Base-by-base conservation (phyloP, 2,113 vertebrate species). In the Anolis sagrei region DNA sequence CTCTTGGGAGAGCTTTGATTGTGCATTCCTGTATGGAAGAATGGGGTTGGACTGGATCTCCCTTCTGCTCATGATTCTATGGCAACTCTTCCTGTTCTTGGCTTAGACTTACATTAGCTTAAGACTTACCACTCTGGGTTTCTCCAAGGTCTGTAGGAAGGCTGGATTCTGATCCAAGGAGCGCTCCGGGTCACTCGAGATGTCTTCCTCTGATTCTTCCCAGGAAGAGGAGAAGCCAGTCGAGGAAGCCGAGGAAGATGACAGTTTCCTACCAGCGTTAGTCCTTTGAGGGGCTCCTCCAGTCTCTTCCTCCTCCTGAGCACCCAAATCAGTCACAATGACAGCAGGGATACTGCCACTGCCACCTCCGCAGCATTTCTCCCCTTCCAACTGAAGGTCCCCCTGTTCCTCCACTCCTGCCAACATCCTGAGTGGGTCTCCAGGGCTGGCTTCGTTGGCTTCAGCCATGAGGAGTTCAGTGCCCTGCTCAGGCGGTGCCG, bases 211-310 rank as follows among this genome's bases (percentile, higher is more conserved):
- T 0, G 99, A 99, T 90, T 99, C 99, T 49, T 99, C 99, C 95
- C 97, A 99, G 79, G 99, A 99, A 0, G 98, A 99, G 69, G 98
- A 99, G 94, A 99, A 99, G 49, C 99, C 99, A 0, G 98, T 98
- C 49, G 99, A 99, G 77, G 98, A 99, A 4, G 98, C 97, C 0
- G 99, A 99, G 36, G 99, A 99, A 0, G 99, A 99, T 0, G 99
- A 99, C 84, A 99, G 96, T 91, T 99, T 99, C 91, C 99, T 95
- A 78, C 97, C 86, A 0, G 96, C 94, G 88, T 97, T 91, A 90
- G 87, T 96, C 18, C 95, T 91, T 18, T 86, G 94, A 34, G 95
- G 94, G 95, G 96, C 7, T 25, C 64, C 70, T 51, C 96, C 95
- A 0, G 11, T 86, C 79, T 97, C 96, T 61, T 91, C 90, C n/a